Evolutionary conservation across 2,797 vertebrate genomes (phyloP).

Genomic region (Enteromius radiatus): DNA sequence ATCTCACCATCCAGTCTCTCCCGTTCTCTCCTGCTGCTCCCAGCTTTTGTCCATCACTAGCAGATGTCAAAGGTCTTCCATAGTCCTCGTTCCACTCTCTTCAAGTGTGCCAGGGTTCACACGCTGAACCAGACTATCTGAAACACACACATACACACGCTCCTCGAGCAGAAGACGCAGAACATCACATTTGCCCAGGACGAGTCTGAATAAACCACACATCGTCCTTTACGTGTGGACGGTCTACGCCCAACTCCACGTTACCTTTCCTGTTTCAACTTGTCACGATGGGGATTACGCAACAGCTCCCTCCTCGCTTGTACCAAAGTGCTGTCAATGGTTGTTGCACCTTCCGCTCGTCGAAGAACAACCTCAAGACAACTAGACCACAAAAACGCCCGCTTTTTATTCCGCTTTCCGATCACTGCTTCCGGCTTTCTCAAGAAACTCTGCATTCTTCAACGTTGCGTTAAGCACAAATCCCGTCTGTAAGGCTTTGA

Average conservation of each 20-base stretch:
- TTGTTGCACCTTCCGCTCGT: conserved; percentile 69
- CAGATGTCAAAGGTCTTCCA: conserved; percentile 28
- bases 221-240: background rate
- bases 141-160: conserved; percentile 1
- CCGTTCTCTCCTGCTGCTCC: conserved; percentile 27
- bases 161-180: conserved; percentile 9
- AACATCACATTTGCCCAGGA: conserved; percentile 10
- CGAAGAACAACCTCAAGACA: conserved; percentile 69
- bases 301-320: conserved; percentile 77
- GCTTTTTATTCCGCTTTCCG: conserved; percentile 63
- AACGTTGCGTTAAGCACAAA: conserved; percentile 48
- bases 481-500: conserved; percentile 2
- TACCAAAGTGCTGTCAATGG: conserved; percentile 82
- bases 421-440: background rate
- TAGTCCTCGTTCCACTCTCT: conserved; percentile 18
- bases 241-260: background rate
- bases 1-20: conserved; percentile 43
- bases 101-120: conserved; percentile 26
- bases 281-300: conserved; percentile 68
- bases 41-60: conserved; percentile 35
- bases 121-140: conserved; percentile 3
- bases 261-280: conserved; percentile 10
- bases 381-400: conserved; percentile 64
- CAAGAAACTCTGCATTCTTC: background rate
- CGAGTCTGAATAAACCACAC: background rate